Percentiles rank a stretch among this genome's conserved stretches.
Conservation (phyloP, 2,113 vertebrate genomes). For the Sander vitreus region DNA sequence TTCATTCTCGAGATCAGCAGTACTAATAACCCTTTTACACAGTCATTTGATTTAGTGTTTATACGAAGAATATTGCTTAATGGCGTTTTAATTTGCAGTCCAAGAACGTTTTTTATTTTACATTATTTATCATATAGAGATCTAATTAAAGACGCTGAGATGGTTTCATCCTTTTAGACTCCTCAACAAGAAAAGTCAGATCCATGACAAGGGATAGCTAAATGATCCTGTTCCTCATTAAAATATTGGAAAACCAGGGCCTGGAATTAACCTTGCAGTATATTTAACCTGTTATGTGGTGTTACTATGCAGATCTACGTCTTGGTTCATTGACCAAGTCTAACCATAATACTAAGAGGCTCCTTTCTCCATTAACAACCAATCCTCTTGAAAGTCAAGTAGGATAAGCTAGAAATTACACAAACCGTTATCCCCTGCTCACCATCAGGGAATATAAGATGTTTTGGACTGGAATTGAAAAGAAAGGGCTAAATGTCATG, state of each 20-base stretch:
- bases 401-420: constrained; percentile 78
- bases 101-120: neutral
- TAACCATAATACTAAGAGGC: constrained; percentile 65
- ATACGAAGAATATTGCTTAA: constrained; percentile 7
- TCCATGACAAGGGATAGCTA: neutral
- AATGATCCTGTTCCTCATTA: neutral
- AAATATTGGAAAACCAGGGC: neutral
- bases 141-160: constrained; percentile 6
- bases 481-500: constrained; percentile 60
- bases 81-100: constrained; percentile 26
- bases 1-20: constrained; percentile 16
- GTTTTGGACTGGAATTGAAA: constrained; percentile 73
- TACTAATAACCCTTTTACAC: neutral
- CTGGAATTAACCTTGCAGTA: neutral
- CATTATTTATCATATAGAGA: neutral
- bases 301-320: constrained; percentile 51
- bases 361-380: constrained; percentile 72
- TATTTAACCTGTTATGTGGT: constrained; percentile 32
- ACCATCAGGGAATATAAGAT: constrained; percentile 61
- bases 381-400: constrained; percentile 76
- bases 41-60: constrained; percentile 3
- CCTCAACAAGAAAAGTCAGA: neutral
- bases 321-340: constrained; percentile 56
- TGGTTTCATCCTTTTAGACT: constrained; percentile 13
- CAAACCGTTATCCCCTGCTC: constrained; percentile 70